Conservation (phyloP, 2,888 invertebrate genomes). For the Phrixothrix hirtus region DNA sequence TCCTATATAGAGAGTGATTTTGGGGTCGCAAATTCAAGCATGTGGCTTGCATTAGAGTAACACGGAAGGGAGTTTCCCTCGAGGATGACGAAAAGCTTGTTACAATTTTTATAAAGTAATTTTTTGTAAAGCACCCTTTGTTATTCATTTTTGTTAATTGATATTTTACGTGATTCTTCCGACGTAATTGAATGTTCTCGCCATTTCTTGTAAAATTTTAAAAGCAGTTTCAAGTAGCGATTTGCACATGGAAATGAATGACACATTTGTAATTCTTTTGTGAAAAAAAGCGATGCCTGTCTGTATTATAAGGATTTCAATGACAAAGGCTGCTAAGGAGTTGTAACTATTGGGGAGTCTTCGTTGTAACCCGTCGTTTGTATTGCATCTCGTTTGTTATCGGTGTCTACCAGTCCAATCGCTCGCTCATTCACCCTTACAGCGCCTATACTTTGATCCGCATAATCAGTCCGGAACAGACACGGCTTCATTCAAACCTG, state of each 20-base stretch:
- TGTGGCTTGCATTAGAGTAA: conserved; percentile 11
- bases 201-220: no score
- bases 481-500: conserved; percentile 27
- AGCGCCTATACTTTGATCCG: conserved; percentile 39
- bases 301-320: conserved; percentile 27
- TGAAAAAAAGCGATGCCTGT: conserved; percentile 7
- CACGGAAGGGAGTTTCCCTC: conserved; percentile 20
- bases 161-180: no score
- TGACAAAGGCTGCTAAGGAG: conserved; percentile 26
- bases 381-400: conserved; percentile 40
- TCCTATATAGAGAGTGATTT: conserved; percentile 39
- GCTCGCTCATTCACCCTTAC: conserved; percentile 36
- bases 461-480: conserved; percentile 42
- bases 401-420: conserved; percentile 42
- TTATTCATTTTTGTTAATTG: no score
- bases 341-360: conserved; percentile 29
- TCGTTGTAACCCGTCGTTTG: conserved; percentile 30
- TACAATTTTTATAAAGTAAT: conserved; percentile 1
- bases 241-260: no score
- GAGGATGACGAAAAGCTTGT: conserved; percentile 4
- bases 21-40: conserved; percentile 25
- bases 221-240: no score
- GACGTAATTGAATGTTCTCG: no score
- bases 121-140: no score
- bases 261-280: conserved; percentile 31